Base-by-base conservation (phyloP, 2,888 invertebrate species). In the Oligia strigilis region DNA sequence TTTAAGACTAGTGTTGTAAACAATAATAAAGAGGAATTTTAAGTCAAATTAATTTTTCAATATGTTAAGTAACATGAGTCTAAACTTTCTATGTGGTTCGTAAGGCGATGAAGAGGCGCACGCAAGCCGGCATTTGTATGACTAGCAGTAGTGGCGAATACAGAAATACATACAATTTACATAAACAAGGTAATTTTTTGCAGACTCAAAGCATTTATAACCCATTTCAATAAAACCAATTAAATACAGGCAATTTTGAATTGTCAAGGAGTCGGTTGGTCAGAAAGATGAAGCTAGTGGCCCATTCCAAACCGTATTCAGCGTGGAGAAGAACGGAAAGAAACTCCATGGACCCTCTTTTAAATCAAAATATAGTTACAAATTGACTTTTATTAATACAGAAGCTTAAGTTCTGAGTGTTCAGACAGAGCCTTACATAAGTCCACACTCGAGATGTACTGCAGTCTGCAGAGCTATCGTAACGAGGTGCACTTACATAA, bases 401-500 rank as follows among this genome's bases (percentile, higher is more conserved):
- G n/a, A 17, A 66, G 67, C 60, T 52, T 46, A 77, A 66, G 67
- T 66, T 69, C 40, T 69, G 49, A 77, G 73, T 65, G 72, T 65
- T 67, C 58, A 75, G 40, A 76, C 52, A 65, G 36, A 43, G 23
- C 3, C 29, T 70, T 80, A 69, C 52, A 75, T 80, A 75, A 85
- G 19, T 23, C 52, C 36, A n/a, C 65, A 72, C 29, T 78, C 4
- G 40, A 60, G 73, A 65, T 69, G 73, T 40, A 69, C 65, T 67
- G 80, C 72, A 52, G 70, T 40, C 36, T 65, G 75, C 70, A 40
- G 73, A 73, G 83, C 62, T 60, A 67, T 72, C 75, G 65, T 69
- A 29, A 79, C 71, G 55, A 82, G 66, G 5, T 55, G 72, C 82
- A 80, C 70, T 85, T 77, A 80, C 58, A 70, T 83, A 80, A 82